Conservation (phyloP, 2,888 invertebrate genomes). For the Tinea pellionella region DNA sequence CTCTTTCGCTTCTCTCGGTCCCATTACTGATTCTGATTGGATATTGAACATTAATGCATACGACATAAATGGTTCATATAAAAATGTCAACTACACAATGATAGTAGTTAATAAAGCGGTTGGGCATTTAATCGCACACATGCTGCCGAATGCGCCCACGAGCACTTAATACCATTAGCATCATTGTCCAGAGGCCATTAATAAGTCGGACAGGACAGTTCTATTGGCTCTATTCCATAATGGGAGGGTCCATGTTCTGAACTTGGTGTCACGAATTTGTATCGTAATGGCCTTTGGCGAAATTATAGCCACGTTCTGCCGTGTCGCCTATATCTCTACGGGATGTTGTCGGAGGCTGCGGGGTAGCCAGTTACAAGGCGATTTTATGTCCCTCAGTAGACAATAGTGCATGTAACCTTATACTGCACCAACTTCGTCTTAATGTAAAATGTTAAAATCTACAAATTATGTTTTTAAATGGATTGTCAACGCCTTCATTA, state of each 20-base stretch:
- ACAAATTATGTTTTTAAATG: background rate
- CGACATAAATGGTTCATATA: background rate
- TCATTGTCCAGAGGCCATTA: constrained; percentile 59
- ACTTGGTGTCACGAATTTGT: constrained; percentile 55
- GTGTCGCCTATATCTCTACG: constrained; percentile 21
- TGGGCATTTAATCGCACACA: constrained; percentile 8
- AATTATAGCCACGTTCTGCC: constrained; percentile 23
- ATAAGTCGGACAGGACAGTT: constrained; percentile 54
- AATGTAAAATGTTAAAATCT: background rate
- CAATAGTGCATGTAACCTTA: constrained; percentile 1
- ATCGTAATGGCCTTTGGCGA: constrained; percentile 25
- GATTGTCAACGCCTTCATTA: constrained; percentile 21
- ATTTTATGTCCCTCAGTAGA: constrained; percentile 4
- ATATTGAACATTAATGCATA: background rate
- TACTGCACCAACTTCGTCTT: background rate
- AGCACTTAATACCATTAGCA: constrained; percentile 55
- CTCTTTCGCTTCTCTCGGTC: background rate
- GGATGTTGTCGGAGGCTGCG: constrained; percentile 17
- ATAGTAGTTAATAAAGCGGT: constrained; percentile 2
- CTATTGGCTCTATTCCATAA: constrained; percentile 54
- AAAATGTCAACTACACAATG: background rate
- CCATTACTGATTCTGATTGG: background rate
- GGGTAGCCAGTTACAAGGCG: background rate
- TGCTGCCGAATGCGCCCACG: constrained; percentile 14
- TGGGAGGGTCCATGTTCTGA: constrained; percentile 36